phyloP scores from a whole-genome alignment of 2,113 vertebrate genomes.

The Cardinalis cardinalis region DNA sequence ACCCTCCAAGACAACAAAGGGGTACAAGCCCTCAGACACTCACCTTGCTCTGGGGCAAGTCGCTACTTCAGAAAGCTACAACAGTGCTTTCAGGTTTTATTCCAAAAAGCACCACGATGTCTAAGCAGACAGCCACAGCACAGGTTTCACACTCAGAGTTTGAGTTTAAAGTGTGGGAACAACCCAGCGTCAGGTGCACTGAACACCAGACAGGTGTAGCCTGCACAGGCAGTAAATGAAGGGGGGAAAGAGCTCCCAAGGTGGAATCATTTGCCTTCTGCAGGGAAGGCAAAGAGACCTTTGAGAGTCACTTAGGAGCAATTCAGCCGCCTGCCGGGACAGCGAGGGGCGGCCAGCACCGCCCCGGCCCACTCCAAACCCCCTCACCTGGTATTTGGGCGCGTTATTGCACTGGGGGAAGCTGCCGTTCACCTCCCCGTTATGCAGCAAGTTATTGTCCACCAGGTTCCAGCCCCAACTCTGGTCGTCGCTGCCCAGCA shows the following conservation, averaged over 20 bases:
- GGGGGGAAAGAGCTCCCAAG: background rate
- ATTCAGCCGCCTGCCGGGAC: background rate
- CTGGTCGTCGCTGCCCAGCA: slow-evolving; percentile 96
- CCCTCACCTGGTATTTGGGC: slow-evolving; percentile 94
- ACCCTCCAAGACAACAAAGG: background rate
- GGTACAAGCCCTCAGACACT: background rate
- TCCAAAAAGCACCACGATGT: background rate
- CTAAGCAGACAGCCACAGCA: background rate
- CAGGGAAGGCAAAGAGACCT: background rate
- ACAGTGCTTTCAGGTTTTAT: background rate
- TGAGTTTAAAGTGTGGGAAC: background rate
- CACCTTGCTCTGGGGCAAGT: background rate
- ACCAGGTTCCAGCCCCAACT: slow-evolving; percentile 99
- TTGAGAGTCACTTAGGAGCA: background rate
- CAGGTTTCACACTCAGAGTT: rapidly evolving
- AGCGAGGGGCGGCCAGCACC: background rate
- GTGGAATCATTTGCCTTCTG: background rate
- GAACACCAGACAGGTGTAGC: background rate
- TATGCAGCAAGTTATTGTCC: slow-evolving; percentile 97
- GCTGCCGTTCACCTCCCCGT: slow-evolving; percentile 95
- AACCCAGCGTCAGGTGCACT: background rate
- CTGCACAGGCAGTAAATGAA: background rate
- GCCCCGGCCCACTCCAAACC: background rate
- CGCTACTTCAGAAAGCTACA: background rate
- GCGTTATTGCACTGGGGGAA: slow-evolving; percentile 99